Evolutionary conservation across 2,888 invertebrate species (phyloP).

Genomic region (Junonia oenone): DNA sequence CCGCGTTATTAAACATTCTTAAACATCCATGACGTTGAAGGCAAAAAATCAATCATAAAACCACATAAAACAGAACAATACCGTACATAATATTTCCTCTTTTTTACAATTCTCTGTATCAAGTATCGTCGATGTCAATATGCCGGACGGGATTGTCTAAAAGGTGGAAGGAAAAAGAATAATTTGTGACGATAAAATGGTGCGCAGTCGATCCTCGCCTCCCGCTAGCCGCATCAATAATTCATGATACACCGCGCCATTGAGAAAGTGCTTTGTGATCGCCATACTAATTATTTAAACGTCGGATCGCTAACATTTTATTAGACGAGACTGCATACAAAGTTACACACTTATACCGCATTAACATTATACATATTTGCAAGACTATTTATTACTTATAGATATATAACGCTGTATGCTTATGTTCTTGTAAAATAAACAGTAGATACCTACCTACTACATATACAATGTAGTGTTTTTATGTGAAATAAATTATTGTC

Average conservation of each 20-base stretch:
- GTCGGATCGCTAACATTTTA: slow-evolving; percentile 59
- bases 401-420: slow-evolving; percentile 14
- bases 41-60: not conserved
- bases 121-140: slow-evolving; percentile 1
- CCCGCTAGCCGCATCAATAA: slow-evolving; percentile 60
- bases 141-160: not conserved
- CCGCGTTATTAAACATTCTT: slow-evolving; percentile 1
- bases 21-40: slow-evolving; percentile 4
- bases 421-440: slow-evolving; percentile 14
- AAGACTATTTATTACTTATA: slow-evolving; percentile 4
- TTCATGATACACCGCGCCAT: slow-evolving; percentile 72
- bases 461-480: slow-evolving; percentile 19
- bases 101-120: too few species aligned
- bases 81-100: not conserved
- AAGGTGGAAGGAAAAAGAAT: slow-evolving; percentile 43
- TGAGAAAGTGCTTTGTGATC: slow-evolving; percentile 76
- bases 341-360: slow-evolving; percentile 12
- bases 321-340: slow-evolving; percentile 33
- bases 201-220: slow-evolving; percentile 43
- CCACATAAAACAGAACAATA: not conserved
- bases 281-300: slow-evolving; percentile 65
- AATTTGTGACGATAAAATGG: slow-evolving; percentile 65
- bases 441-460: too few species aligned
- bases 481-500: slow-evolving; percentile 28
- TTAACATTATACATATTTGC: slow-evolving; percentile 11